Evolutionary conservation across 2,888 invertebrate species (phyloP), one percentile per base, ranked within the genome.

Genomic region (Emmelina monodactyla): DNA sequence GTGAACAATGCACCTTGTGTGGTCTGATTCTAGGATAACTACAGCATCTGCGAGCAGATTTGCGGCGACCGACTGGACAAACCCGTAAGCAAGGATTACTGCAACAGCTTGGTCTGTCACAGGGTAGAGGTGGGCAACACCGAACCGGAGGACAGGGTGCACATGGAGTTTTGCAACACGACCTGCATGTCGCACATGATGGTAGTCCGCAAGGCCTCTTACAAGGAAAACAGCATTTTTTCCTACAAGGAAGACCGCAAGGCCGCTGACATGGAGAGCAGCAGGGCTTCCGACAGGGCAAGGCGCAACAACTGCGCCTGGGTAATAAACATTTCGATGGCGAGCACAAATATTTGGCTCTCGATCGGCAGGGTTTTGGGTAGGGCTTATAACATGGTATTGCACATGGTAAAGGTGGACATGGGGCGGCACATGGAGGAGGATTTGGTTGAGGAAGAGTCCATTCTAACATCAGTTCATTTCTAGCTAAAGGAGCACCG

Each of bases 391-490:
- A 7, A 25, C 25, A 25, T 11, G 11, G 4, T 7, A n/a, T 6
- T 6, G 19, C 19, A 19, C 19, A 12, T 39, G 41, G 22, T 45
- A 42, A 14, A 28, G 37, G 19, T 19, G 19, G 19, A 9, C 19
- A 19, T 39, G 44, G 45, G 37, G 44, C 40, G 37, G 44, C 7
- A 34, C 39, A 39, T n/a, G 39, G 44, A 19, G 5, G 14, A 13
- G 12, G 13, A 13, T 14, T 29, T 12, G 29, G 12, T 13, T 3
- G 63, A 2, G 78, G 78, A 1, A 76, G 78, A 4, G 69, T 70
- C 78, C 78, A 79, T 50, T 79, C 78, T 28, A 79, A 46, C 68
- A 78, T 72, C 25, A 79, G 45, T 44, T 79, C 78, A 42, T 76
- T 76, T 41, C 50, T 73, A 7, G 78, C 78, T 12, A 78, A 50